phyloP scores from a whole-genome alignment of 2,797 vertebrate species.

The Eurystomus glaucurus region DNA sequence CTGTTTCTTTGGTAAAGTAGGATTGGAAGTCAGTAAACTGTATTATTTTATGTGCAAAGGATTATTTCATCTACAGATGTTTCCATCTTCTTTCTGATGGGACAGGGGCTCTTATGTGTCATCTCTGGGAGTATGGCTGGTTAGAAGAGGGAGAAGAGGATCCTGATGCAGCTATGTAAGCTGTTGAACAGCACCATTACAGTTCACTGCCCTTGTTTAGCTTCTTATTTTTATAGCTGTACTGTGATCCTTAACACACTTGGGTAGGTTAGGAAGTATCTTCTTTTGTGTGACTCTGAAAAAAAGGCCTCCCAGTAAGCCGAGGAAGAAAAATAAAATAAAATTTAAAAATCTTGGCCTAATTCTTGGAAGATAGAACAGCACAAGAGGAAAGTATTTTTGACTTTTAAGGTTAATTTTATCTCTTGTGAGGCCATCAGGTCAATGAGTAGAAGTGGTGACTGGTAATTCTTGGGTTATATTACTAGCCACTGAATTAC shows the following conservation, averaged over 20 bases:
- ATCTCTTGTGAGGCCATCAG: neutral
- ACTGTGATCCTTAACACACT: neutral
- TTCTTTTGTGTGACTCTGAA: neutral
- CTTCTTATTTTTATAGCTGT: neutral
- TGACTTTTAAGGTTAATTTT: slow-evolving; percentile 35
- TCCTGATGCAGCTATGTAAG: neutral
- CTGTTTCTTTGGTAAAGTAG: neutral
- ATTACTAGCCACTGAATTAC: slow-evolving; percentile 57
- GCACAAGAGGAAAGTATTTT: neutral
- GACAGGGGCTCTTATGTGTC: neutral
- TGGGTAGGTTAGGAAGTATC: neutral
- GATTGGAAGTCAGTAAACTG: neutral
- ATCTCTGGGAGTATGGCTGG: neutral
- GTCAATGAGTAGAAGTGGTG: slow-evolving; percentile 40
- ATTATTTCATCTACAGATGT: neutral
- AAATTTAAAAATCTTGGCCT: neutral
- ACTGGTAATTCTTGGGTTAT: slow-evolving; percentile 44
- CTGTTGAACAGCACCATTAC: neutral
- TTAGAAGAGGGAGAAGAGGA: neutral
- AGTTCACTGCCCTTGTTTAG: neutral
- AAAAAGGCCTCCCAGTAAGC: neutral
- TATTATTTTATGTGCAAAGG: neutral
- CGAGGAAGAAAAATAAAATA: neutral
- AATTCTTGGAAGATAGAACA: neutral
- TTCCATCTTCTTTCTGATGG: neutral